A percentile compares a stretch with the other conserved stretches of the same genome.
Conservation (phyloP, 2,888 invertebrate species). For the Eledona agricola region DNA sequence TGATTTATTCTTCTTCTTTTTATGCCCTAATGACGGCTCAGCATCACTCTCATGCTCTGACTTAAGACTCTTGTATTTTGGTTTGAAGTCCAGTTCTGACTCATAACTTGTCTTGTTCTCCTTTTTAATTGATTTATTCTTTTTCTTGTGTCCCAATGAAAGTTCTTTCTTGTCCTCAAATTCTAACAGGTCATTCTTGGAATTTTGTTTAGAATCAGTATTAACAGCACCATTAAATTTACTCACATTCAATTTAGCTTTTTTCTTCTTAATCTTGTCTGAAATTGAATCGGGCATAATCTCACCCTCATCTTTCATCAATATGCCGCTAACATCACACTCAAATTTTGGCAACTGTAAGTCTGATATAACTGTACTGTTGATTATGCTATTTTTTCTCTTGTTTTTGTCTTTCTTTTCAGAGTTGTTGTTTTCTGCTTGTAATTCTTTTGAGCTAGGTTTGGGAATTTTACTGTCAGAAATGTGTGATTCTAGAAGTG, state of each 20-base stretch:
- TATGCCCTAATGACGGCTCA: slow-evolving; percentile 6
- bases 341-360: slow-evolving; percentile 26
- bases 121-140: slow-evolving; percentile 1
- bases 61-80: no score
- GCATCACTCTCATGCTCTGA: no score
- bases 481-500: slow-evolving; percentile 13
- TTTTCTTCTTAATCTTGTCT: neutral
- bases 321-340: slow-evolving; percentile 27
- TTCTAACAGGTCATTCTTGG: no score
- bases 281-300: neutral
- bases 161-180: no score
- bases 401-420: slow-evolving; percentile 8
- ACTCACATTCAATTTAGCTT: no score
- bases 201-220: no score
- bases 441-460: neutral
- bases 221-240: no score
- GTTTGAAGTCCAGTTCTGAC: no score
- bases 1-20: slow-evolving; percentile 17
- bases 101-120: neutral
- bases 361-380: slow-evolving; percentile 35
- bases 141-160: slow-evolving; percentile 11
- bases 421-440: neutral
- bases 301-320: neutral
- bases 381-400: slow-evolving; percentile 8
- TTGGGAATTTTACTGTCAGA: neutral